Evolutionary conservation across 2,888 invertebrate genomes (phyloP), one percentile per base, ranked within the genome.

Genomic region (Pseudoips prasinana): DNA sequence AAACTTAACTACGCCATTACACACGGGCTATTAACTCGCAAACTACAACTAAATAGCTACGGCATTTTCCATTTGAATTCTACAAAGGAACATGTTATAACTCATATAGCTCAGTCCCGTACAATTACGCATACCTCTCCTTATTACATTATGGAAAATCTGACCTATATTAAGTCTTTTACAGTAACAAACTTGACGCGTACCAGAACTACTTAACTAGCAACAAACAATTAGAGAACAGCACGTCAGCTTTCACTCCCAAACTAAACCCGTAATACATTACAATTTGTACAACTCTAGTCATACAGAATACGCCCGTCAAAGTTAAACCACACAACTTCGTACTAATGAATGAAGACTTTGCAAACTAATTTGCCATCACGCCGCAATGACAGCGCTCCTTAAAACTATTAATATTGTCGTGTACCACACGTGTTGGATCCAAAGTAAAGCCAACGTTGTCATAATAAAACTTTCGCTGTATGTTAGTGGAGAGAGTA

Each of bases 261-360:
- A 41, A 31, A 36, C 43, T 46, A 41, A 45, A 41, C 47, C 49
- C 47, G 40, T 54, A 54, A 56, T 58, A 64, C 64, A 62, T 66
- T 58, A 62, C 62, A 65, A 64, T 62, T 55, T 53, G 58, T 58
- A 58, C 46, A 58, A 62, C 57, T 58, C 46, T 29, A 37, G 39
- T 47, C 53, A 57, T 52, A 56, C 42, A 52, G 48, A 52, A 48
- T 39, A 44, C 41, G 37, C 44, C 49, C 55, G 57, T 58, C 64
- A 60, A 72, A 76, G 61, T 75, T 68, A 60, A 60, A 55, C 68
- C 69, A 60, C 64, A 61, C 60, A 69, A 75, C 67, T 73, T 70
- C 51, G 58, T 49, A 56, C 59, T 74, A 77, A 74, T 76, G 70
- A 75, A 79, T 75, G 69, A 72, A 73, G 71, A 71, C 71, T 78